Evolutionary conservation across 2,888 invertebrate genomes (phyloP), one percentile per base, ranked within the genome.

Genomic region (Acleris sparsana): DNA sequence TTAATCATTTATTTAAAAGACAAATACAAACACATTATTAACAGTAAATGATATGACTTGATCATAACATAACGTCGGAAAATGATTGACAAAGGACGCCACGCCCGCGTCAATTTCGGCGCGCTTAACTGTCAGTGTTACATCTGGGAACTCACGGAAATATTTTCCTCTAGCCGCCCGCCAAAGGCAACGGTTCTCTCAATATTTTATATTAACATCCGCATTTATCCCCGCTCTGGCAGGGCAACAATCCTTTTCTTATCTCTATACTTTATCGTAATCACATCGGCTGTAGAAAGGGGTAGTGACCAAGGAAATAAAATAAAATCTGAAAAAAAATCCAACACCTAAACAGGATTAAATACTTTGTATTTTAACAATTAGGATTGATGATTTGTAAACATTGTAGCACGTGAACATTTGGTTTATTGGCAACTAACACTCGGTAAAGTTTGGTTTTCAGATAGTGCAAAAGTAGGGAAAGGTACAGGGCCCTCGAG

Each of bases 251-350:
- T 73, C 73, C 77, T 72, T 73, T 78, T 70, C 72, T 69, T 75
- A 74, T 74, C 73, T 75, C 69, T 73, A 61, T 71, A 70, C 76
- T 73, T 75, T 77, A 77, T 77, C 77, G 75, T 74, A 76, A 77
- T 74, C 74, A 73, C 72, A 76, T 78, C 74, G 70, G 71, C 66
- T 71, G 70, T 62, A 66, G 72, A 69, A 69, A 73, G 71, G 69
- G 68, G 69, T 69, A 69, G 63, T 69, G 65, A 68, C 67, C 39
- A 25, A 66, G 63, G 67, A 70, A 68, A 67, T 60, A 64, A 53
- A 67, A 69, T 68, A 53, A 33, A 46, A 53, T 20, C 53, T 29
- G 33, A 17, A 48, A 46, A 46, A 20, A 13, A 4, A 4, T 39
- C 39, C 39, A 39, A 13, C 4, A 13, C 39, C 39, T 39, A 13